phyloP scores from a whole-genome alignment of 2,113 vertebrate species.

The Pongo pygmaeus region DNA sequence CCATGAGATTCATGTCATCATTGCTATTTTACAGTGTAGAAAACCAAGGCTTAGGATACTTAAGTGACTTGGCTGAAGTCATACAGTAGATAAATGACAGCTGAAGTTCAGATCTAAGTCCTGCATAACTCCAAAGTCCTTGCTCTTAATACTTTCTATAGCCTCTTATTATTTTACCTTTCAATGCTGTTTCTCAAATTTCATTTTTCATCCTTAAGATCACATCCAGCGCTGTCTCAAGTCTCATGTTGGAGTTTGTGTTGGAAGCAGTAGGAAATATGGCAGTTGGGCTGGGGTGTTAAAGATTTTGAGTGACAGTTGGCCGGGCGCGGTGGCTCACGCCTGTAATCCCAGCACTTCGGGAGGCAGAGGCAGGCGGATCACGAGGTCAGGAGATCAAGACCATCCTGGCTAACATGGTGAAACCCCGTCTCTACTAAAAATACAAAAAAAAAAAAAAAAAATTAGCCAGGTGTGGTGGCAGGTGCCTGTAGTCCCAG shows the following conservation, averaged over 20 bases:
- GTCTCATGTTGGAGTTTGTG: background rate
- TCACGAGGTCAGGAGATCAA: too few relatives aligned
- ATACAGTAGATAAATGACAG: background rate
- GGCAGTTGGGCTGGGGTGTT: background rate
- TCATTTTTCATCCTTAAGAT: background rate
- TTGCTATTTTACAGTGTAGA: background rate
- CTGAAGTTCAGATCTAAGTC: background rate
- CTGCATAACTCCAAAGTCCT: background rate
- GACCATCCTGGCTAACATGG: too few relatives aligned
- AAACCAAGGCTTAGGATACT: background rate
- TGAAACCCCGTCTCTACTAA: too few relatives aligned
- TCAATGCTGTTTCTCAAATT: background rate
- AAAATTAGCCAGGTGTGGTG: too few relatives aligned
- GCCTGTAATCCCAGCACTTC: too few relatives aligned
- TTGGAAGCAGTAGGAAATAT: background rate
- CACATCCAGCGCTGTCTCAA: background rate
- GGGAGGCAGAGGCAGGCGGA: too few relatives aligned
- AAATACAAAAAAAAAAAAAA: too few relatives aligned
- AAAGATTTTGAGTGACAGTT: background rate
- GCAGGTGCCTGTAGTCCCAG: too few relatives aligned
- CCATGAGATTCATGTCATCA: background rate
- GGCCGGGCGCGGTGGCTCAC: too few relatives aligned
- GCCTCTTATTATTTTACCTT: background rate
- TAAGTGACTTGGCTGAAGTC: background rate
- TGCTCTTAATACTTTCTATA: background rate